Percentiles rank a stretch among this genome's conserved stretches.
Evolutionary conservation across 1,140 invertebrate species (phyloP).

Genomic region (Drosophila nigrodunni): DNA sequence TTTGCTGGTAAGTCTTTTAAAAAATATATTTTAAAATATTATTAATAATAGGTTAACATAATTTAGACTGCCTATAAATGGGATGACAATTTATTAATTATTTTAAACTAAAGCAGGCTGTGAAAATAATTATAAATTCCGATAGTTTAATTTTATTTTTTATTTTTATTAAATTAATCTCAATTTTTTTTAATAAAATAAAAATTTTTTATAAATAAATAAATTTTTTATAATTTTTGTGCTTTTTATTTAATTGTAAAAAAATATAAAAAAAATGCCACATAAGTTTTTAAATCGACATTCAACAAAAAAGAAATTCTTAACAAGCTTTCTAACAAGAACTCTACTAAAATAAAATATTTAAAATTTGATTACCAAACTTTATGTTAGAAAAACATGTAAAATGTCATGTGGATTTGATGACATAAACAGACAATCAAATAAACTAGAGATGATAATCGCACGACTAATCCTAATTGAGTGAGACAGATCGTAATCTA

Average conservation of each 20-base stretch:
- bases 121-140: too few relatives aligned
- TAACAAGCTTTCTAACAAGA: background rate
- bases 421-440: background rate
- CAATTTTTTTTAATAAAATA: too few relatives aligned
- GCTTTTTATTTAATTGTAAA: background rate
- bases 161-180: too few relatives aligned
- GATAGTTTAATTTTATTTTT: too few relatives aligned
- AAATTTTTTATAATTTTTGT: too few relatives aligned
- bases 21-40: too few relatives aligned
- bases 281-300: background rate
- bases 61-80: too few relatives aligned
- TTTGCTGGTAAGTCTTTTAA: too few relatives aligned
- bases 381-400: slow-evolving; percentile 11
- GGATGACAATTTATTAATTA: too few relatives aligned
- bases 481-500: slow-evolving; percentile 43
- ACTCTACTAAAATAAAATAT: background rate
- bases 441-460: slow-evolving; percentile 45
- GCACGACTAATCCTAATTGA: slow-evolving; percentile 26
- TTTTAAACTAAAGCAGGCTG: too few relatives aligned
- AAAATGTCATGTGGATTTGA: slow-evolving; percentile 10
- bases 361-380: background rate
- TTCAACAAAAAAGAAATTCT: background rate
- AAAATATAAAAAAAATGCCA: background rate
- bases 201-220: too few relatives aligned
- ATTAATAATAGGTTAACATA: too few relatives aligned